Evolutionary conservation across 2,888 invertebrate genomes (phyloP).

Genomic region (Lamproptera curius): DNA sequence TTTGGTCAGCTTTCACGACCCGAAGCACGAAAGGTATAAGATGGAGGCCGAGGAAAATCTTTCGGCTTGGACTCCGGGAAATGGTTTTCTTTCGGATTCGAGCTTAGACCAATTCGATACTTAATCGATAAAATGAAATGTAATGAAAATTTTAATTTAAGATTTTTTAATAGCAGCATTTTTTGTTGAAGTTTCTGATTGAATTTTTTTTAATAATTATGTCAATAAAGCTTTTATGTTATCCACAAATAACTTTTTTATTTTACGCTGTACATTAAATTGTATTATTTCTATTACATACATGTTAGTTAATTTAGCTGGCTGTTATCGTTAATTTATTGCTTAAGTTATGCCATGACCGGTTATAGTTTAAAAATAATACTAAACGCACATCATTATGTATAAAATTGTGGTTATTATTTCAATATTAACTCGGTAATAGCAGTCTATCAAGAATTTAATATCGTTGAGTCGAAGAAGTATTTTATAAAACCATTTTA

Average conservation of each 20-base stretch:
- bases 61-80: conserved; percentile 12
- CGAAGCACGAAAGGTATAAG: conserved; percentile 58
- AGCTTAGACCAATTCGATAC: not conserved
- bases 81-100: conserved; percentile 2
- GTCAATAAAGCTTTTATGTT: not conserved
- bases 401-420: too few relatives aligned
- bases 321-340: too few relatives aligned
- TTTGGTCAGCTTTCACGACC: conserved; percentile 62
- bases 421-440: too few relatives aligned
- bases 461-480: too few relatives aligned
- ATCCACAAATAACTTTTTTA: not conserved
- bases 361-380: too few relatives aligned
- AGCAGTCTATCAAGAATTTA: too few relatives aligned
- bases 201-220: not conserved
- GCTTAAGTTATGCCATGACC: too few relatives aligned
- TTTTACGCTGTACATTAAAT: not conserved
- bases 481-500: too few relatives aligned
- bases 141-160: not conserved
- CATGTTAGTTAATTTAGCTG: too few relatives aligned
- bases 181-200: not conserved
- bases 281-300: too few relatives aligned
- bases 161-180: not conserved
- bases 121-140: not conserved
- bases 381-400: too few relatives aligned
- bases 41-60: conserved; percentile 24